Conservation (phyloP, 2,113 vertebrate species). For the Rhizomys pruinosus region DNA sequence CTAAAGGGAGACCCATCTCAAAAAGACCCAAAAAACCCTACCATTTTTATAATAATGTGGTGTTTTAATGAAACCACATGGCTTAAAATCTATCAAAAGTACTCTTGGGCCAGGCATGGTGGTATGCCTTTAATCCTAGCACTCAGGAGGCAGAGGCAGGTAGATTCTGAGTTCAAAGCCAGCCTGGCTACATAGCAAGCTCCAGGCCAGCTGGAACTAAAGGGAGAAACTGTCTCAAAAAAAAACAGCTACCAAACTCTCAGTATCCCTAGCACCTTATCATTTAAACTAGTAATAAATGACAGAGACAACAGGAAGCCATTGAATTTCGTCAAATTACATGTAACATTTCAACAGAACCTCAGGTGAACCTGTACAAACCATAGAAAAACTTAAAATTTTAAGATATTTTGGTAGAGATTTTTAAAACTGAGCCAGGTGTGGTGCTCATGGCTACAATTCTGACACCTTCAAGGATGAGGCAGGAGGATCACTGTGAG, state of each 20-base stretch:
- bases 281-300: background rate
- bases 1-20: too few species aligned
- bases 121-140: too few species aligned
- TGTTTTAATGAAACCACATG: too few species aligned
- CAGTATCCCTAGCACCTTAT: background rate
- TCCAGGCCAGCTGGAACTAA: background rate
- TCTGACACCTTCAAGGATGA: background rate
- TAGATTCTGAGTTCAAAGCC: too few species aligned
- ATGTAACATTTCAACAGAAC: background rate
- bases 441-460: background rate
- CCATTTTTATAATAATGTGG: too few species aligned
- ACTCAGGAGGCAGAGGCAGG: too few species aligned
- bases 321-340: constrained; percentile 24
- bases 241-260: background rate
- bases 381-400: background rate
- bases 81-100: constrained; percentile 3
- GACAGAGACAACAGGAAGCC: background rate
- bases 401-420: constrained; percentile 31
- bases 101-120: background rate
- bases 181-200: too few species aligned
- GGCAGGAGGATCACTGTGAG: too few species aligned
- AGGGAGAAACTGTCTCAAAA: background rate
- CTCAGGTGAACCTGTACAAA: constrained; percentile 11
- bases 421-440: background rate
- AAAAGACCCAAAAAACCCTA: too few species aligned